Base-by-base conservation (phyloP, 2,113 vertebrate genomes). In the Irena cyanogastra region DNA sequence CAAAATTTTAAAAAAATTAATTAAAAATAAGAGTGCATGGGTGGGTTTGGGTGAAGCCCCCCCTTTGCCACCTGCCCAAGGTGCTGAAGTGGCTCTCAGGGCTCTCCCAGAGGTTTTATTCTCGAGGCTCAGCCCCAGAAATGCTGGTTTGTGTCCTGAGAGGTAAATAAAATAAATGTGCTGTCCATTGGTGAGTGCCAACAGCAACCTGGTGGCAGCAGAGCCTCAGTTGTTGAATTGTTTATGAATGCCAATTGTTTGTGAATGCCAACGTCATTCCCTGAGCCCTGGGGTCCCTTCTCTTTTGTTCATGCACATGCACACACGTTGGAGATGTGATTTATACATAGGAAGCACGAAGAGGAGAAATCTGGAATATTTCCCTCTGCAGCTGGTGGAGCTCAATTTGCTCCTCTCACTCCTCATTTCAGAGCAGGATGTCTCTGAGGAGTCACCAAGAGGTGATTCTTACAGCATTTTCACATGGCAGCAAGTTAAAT, bases 91-190 rank as follows among this genome's bases (percentile, higher is more conserved):
- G 42, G 20, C 33, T 86, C 56, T 70, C 47, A 66, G 63, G 37
- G 10, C 54, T 77, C 50, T 39, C 35, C 52, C 63, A n/a, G 47
- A 39, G 37, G 42, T 83, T 95, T 95, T 94, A 54, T 94, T 87
- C 76, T 69, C 1, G 9, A 84, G 78, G 11, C 37, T 80, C 41
- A 91, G 74, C 77, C 65, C 59, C 7, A 7, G 16, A 91, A 93
- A 93, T 74, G 45, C 84, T 79, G 85, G 22, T 96, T 95, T 92
- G 39, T 95, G 57, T 96, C 94, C 94, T 86, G 52, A 81, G 91
- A 87, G 47, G 93, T 90, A 95, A 96, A 92, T 90, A 87, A 95
- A 96, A 92, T 90, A 87, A 95, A 97, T 93, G 79, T 80, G 39
- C 21, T 86, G 89, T 90, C 94, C 77, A 19, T 74, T 75, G 35